Conservation (phyloP, 2,888 invertebrate genomes). For the Drosophila atripex region DNA sequence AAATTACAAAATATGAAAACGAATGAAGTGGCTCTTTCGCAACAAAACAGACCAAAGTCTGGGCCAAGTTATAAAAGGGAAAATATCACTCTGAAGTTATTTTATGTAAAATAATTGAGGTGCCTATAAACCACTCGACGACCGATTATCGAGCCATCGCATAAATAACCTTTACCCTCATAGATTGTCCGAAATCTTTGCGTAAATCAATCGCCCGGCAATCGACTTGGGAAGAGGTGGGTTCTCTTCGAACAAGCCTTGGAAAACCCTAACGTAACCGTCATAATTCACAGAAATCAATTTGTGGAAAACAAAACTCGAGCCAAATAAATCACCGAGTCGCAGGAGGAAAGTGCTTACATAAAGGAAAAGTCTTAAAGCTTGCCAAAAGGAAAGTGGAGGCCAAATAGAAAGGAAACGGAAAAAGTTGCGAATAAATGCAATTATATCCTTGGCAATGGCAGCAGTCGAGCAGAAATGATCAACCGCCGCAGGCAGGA, state of each 20-base stretch:
- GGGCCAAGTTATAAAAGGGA: slow-evolving; percentile 30
- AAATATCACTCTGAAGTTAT: slow-evolving; percentile 16
- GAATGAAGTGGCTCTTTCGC: slow-evolving; percentile 15
- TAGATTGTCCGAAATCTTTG: slow-evolving; percentile 23
- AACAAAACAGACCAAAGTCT: slow-evolving; percentile 23
- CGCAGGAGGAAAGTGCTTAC: slow-evolving; percentile 33
- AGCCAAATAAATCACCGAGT: slow-evolving; percentile 38
- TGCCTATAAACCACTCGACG: background rate
- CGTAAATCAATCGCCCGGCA: slow-evolving; percentile 33
- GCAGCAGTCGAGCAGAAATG: slow-evolving; percentile 51
- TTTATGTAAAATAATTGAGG: background rate
- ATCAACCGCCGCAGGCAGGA: slow-evolving; percentile 45
- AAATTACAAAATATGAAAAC: slow-evolving; percentile 48
- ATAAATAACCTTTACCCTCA: slow-evolving; percentile 29
- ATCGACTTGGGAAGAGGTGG: background rate
- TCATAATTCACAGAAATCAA: slow-evolving; percentile 49
- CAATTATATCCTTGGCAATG: slow-evolving; percentile 50
- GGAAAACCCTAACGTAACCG: slow-evolving; percentile 26
- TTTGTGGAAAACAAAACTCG: slow-evolving; percentile 44
- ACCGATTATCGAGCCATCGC: slow-evolving; percentile 25
- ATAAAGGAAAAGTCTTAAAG: slow-evolving; percentile 32
- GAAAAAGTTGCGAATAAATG: slow-evolving; percentile 41
- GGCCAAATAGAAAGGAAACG: slow-evolving; percentile 27
- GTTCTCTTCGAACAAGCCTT: background rate
- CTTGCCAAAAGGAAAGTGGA: slow-evolving; percentile 28